Base-by-base conservation (phyloP, 2,113 vertebrate species). In the Donacobius atricapilla region DNA sequence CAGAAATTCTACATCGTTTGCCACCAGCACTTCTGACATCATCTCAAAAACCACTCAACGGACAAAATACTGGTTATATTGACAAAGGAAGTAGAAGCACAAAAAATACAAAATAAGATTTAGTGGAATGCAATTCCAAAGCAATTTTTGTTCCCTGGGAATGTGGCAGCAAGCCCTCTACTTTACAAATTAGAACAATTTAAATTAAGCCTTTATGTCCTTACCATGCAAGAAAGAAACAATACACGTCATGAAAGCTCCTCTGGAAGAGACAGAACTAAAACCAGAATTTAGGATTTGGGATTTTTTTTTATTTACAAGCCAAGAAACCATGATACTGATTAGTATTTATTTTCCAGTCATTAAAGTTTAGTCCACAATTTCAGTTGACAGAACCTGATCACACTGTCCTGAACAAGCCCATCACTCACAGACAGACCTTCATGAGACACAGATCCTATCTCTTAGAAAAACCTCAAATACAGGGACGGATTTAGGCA, bases 61-160 rank as follows among this genome's bases (percentile, higher is more conserved):
- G 54, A 72, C 53, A 76, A 71, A 90, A 72, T 4, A 28, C 61
- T 40, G 31, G 10, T 78, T 53, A 60, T 2, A 60, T 12, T 27
- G 30, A 86, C 27, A 81, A 30, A 77, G 61, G 15, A 72, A 88
- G 83, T 2, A 19, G n/a, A 80, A 66, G 24, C 42, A 84, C 25
- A 39, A 51, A 93, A 79, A 76, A 53, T 4, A 58, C 11, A 40
- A 5, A 3, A 2, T 5, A 35, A 63, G 42, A 80, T 53, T 69
- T 25, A 76, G 35, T 2, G 66, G 35, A 90, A 91, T 18, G 28
- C 31, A 82, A 73, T 1, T 60, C 28, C 47, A 86, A 80, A 3
- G 30, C 9, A 27, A 45, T 70, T 83, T 82, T 66, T 88, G 39
- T 30, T 80, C 60, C 79, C 83, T 33, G 53, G 80, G 86, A 94